Conservation (phyloP, 2,113 vertebrate species). For the Genyomyrus donnyi region DNA sequence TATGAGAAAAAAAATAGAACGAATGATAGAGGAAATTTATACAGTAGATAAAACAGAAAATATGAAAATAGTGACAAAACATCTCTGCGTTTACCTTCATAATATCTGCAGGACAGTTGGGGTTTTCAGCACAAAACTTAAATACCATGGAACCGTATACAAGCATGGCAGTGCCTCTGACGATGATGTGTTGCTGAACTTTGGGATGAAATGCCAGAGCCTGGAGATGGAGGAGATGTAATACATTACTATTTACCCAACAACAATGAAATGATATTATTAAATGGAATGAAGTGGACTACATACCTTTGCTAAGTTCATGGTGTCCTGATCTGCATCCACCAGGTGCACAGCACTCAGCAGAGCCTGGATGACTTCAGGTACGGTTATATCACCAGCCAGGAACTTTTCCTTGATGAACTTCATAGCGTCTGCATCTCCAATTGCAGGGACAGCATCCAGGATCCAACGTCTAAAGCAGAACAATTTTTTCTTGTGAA, state of each 20-base stretch:
- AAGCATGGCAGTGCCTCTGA: constrained; percentile 56
- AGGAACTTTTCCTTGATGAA: constrained; percentile 65
- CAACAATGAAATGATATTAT: neutral
- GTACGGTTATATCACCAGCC: constrained; percentile 47
- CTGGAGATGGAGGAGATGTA: constrained; percentile 40
- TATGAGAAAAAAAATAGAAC: neutral
- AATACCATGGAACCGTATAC: constrained; percentile 62
- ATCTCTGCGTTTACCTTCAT: constrained; percentile 41
- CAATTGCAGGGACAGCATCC: constrained; percentile 55
- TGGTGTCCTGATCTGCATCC: constrained; percentile 51
- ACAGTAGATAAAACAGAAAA: neutral
- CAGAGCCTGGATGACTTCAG: constrained; percentile 53
- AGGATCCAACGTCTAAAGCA: constrained; percentile 61
- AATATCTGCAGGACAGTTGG: constrained; percentile 46
- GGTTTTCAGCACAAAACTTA: constrained; percentile 55
- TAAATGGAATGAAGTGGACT: neutral
- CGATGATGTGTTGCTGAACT: constrained; percentile 43
- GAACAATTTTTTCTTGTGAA: neutral
- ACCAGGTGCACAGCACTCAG: constrained; percentile 58
- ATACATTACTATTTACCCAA: neutral
- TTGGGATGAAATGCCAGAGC: constrained; percentile 47
- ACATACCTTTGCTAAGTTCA: constrained; percentile 59
- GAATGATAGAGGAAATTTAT: neutral
- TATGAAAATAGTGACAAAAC: neutral
- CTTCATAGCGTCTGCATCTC: constrained; percentile 49